These are phyloP conservation scores for Barnardius zonarius DNA, from an alignment of 2,113 vertebrate genomes.

Conservation along the genomic window DNA sequence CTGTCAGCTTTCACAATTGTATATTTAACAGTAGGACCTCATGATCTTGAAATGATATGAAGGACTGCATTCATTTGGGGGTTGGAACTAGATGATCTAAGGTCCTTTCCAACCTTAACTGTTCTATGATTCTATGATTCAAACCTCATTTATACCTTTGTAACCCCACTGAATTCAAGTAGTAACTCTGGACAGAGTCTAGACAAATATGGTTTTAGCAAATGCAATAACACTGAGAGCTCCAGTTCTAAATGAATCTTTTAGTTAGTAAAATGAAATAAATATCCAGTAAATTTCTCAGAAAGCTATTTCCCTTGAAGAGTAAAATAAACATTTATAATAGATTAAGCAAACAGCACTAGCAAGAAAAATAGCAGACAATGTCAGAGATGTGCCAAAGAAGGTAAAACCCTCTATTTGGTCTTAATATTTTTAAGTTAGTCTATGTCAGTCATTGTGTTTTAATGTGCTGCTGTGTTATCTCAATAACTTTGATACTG, in stretches of 20 bases:
- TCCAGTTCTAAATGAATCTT: not conserved
- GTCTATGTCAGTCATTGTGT: not conserved
- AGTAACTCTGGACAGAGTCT: not conserved
- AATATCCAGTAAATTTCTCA: not conserved
- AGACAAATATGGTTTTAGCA: not conserved
- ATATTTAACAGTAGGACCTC: not conserved
- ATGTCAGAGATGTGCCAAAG: not conserved
- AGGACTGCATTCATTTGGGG: not conserved
- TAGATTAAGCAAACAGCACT: not conserved
- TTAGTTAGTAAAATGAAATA: not conserved
- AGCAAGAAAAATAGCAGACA: not conserved
- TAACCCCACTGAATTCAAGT: not conserved
- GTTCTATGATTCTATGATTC: not conserved
- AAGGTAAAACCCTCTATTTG: not conserved
- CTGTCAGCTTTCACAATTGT: not conserved
- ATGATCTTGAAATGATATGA: not conserved
- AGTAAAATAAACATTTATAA: not conserved
- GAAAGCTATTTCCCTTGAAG: not conserved
- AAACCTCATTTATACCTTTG: not conserved
- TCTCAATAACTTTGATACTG: not conserved
- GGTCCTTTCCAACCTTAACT: not conserved
- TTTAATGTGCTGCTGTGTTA: not conserved
- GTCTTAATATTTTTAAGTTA: not conserved
- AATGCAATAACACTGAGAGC: not conserved
- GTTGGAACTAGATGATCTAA: not conserved